Evolutionary conservation across 2,113 vertebrate genomes (phyloP).

Genomic region (Corvus cornix): DNA sequence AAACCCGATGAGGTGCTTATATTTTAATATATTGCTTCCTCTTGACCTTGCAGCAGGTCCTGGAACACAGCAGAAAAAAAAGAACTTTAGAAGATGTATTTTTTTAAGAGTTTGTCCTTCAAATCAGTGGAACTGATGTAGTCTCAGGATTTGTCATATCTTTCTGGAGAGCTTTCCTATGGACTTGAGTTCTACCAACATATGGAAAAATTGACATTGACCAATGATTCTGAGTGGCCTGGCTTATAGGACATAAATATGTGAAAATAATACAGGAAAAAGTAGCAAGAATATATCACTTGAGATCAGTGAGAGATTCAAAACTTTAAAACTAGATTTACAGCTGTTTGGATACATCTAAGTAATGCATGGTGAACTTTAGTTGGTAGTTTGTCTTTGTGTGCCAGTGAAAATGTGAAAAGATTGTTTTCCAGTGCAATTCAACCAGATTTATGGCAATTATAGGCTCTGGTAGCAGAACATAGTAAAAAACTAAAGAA

Average conservation of each 20-base stretch:
- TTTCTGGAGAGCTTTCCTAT: conserved; percentile 21
- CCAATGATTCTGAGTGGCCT: background rate
- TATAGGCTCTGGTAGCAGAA: conserved; percentile 32
- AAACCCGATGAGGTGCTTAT: background rate
- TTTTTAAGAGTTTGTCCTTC: background rate
- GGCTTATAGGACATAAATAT: conserved; percentile 29
- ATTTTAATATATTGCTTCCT: background rate
- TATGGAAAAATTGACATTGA: background rate
- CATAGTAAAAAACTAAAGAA: background rate
- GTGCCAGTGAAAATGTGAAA: conserved; percentile 50
- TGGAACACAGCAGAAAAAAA: background rate
- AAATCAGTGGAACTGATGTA: background rate
- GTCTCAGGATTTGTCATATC: conserved; percentile 17
- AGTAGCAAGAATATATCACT: background rate
- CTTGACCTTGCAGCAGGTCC: background rate
- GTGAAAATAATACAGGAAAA: conserved; percentile 8
- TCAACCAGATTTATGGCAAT: conserved; percentile 50
- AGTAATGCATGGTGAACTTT: conserved; percentile 5
- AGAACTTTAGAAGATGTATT: background rate
- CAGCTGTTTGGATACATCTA: background rate
- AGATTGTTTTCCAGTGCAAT: conserved; percentile 48
- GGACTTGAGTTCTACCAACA: conserved; percentile 38
- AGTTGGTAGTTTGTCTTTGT: conserved; percentile 36
- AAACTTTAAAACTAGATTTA: conserved; percentile 37
- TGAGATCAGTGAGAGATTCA: background rate